Base-by-base conservation (phyloP, 2,797 vertebrate genomes). In the Serranus cabrilla region DNA sequence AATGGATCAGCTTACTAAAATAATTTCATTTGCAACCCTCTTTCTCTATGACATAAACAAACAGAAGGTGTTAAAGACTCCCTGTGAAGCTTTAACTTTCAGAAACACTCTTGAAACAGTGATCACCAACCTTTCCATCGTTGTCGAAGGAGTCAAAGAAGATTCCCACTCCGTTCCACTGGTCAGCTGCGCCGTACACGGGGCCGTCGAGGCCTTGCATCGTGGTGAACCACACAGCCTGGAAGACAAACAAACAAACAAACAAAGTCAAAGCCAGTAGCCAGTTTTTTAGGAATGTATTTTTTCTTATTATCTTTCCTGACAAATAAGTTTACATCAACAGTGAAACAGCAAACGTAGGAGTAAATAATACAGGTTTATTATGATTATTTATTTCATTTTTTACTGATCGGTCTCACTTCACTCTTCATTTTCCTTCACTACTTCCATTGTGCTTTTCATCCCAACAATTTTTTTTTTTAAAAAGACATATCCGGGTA, bases 101-200 rank as follows among this genome's bases (percentile, higher is more conserved):
- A 42, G 59, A 31, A 46, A 60, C 4, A 55, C 9, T 34, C 10
- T 14, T 11, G 51, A 6, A n/a, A 21, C 16, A 23, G n/a, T 13
- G 0, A 47, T 80, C 40, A 84, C 93, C 68, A 78, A 99, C 98
- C 97, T 99, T 99, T 77, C 96, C 98, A 76, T 99, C 98, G 7
- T 99, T 99, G 94, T 99, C 98, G 87, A 99, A 99, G 7, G 98
- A 99, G 91, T 99, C 98, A 76, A 99, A 99, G 94, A 99, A 99
- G 86, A 99, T 83, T 50, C 98, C 98, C 39, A 99, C 81, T 25
- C 98, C 98, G 0, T 97, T 97, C 98, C 98, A 99, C 57, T 90
- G 81, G 88, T 99, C 98, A 5, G 97, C 93, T 7, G 97, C 96
- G 6, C 98, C 98, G 0, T 98, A 99, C 57, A 99, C 98, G 0